Conservation (phyloP, 2,113 vertebrate genomes). For the Puntigrus tetrazona region DNA sequence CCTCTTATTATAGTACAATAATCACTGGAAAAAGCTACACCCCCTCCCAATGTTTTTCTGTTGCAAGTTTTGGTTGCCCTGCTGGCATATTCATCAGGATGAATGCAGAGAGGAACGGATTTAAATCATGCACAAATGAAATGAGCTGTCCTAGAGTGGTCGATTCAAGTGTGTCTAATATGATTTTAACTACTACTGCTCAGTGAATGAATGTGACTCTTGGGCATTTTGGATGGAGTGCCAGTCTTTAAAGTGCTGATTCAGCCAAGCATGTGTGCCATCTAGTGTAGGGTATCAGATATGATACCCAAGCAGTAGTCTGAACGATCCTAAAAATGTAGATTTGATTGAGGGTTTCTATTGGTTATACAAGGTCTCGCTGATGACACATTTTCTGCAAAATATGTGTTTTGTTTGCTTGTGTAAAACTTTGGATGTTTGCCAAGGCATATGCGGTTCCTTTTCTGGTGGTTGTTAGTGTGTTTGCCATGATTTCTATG, state of each 20-base stretch:
- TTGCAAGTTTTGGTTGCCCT: not conserved
- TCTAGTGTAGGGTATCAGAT: not conserved
- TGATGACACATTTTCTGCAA: not conserved
- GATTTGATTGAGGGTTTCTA: not conserved
- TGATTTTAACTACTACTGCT: slow-evolving; percentile 37
- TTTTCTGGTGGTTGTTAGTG: not conserved
- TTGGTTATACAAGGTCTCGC: not conserved
- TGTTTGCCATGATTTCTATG: not conserved
- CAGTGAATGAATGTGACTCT: slow-evolving; percentile 39
- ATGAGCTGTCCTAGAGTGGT: slow-evolving; percentile 40
- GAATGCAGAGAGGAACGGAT: not conserved
- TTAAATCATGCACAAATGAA: slow-evolving; percentile 32
- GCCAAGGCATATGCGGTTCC: not conserved
- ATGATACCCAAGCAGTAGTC: not conserved
- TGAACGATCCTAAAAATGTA: not conserved
- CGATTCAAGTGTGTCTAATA: slow-evolving; percentile 38
- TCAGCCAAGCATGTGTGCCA: slow-evolving; percentile 16
- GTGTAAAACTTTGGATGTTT: not conserved
- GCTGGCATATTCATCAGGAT: not conserved
- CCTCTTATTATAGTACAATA: not conserved
- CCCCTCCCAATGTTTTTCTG: not conserved
- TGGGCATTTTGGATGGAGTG: slow-evolving; percentile 32
- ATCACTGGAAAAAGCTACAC: not conserved
- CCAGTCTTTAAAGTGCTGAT: not conserved
- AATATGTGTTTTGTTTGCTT: not conserved